Evolutionary conservation across 2,797 vertebrate species (phyloP), one percentile per base, ranked within the genome.

Genomic region (Gobio occitaniae): DNA sequence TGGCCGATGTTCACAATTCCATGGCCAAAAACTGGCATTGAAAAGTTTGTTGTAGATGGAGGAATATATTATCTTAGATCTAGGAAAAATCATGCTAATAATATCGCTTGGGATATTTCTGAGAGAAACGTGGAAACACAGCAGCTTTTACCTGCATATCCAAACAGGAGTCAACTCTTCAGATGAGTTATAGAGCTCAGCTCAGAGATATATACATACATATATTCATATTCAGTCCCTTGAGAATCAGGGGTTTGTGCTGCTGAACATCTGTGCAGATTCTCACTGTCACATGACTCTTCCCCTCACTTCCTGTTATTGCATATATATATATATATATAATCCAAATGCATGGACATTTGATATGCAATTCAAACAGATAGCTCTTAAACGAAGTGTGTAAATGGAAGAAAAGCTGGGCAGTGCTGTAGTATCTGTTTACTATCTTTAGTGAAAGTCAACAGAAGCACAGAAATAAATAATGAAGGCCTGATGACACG

Each of bases 251-350:
- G 13, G 17, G 38, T 70, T n/a, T 61, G 83, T 83, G 70, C 19
- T 36, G 15, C 32, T 71, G 54, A 63, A 84, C 74, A 78, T 68
- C 83, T 78, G 83, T 68, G 11, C 74, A 77, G 72, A 47, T 16
- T 21, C 52, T 47, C 69, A 9, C 13, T 3, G 41, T 75, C 81
- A 74, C 70, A 38, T 75, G 69, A 19, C 17, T 6, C 38, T 59
- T 32, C 48, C 13, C n/a, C 15, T 52, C 36, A 50, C 4, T 75
- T 36, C 29, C 47, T 50, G n/a, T 36, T 76, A 9, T 29, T 48
- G 41, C 25, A 32, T 32, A 32, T 32, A 32, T 32, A 32, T 32
- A 32, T 32, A 32, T 32, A 32, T 32, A 32, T 32, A 32, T 32
- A 32, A 32, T 32, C 32, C 32, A 32, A 32, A 32, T 32, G 32